Base-by-base conservation (phyloP, 2,113 vertebrate genomes). In the Amblyopsis rosae region DNA sequence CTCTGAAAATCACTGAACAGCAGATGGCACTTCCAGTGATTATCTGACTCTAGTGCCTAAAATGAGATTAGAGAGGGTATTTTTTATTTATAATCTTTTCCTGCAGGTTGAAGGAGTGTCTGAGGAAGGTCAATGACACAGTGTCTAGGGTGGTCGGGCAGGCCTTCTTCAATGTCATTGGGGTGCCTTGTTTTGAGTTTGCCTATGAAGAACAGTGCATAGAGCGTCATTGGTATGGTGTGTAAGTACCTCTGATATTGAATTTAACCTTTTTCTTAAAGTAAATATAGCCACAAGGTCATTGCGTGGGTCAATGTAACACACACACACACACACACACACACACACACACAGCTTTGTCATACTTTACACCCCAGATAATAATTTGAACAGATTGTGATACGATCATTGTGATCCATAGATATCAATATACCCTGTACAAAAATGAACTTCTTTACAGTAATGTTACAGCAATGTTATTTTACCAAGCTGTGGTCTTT, bases 141-240 rank as follows among this genome's bases (percentile, higher is more conserved):
- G 90, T 93, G 5, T 97, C 97, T 3, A 82, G 93, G 0, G 92
- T 94, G 10, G 93, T 95, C 33, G 94, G 94, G 41, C 93, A 97
- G 68, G 92, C 95, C 0, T 97, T 96, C 90, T 95, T 96, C 83
- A 96, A 95, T 6, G 92, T 97, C 67, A 94, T 97, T 9, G 90
- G 92, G 59, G 93, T 91, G 59, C 96, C 96, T 9, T 98, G 96
- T 87, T 97, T 96, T 51, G 93, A 95, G 46, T 84, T 97, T 3
- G 54, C 70, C 60, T 94, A 92, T 68, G 92, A 93, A 71, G 94
- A 96, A n/a, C 93, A 93, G 72, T 96, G 94, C 32, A 92, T 93
- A 56, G 94, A 99, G 70, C 89, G 93, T 0, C 93, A 94, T 73
- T 96, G 96, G 92, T 97, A 97, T 0, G 89, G 96, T 62, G 84